Base-by-base conservation (phyloP, 2,888 invertebrate species). In the Chelonus formosanus region DNA sequence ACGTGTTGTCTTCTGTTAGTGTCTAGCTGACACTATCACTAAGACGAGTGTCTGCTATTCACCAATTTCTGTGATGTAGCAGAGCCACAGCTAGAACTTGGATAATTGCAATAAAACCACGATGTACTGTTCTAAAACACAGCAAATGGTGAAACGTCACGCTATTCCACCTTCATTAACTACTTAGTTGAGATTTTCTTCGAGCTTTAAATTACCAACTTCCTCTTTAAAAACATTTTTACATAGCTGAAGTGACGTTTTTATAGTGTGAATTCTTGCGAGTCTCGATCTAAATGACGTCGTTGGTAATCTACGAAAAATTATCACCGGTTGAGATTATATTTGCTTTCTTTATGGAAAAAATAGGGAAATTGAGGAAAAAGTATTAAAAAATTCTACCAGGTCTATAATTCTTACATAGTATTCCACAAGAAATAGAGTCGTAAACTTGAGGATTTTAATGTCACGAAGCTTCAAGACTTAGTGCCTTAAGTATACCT, bases 41-140 rank as follows among this genome's bases (percentile, higher is more conserved):
- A 6, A 40, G 4, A 6, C 1, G 40, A 40, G 40, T 40, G 40
- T 6, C 40, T 40, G 40, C 40, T 40, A 40, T 40, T 40, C 40
- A 40, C 40, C 40, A 40, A 40, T 40, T 40, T 40, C 40, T 40
- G n/a, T 8, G 52, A 31, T 34, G 34, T 10, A 10, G 3, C 31
- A 52, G 52, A 32, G 6, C 6, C 52, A 20, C 40, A 40, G 40
- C 40, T 5, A 34, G 31, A 52, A 3, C 52, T 52, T 34, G 34
- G 52, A 52, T 52, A 52, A 52, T 52, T 52, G 52, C 52, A 52
- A 52, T 52, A 52, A 52, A 52, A 52, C 52, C 34, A 32, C 34
- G 34, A 40, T 40, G 40, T 8, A 32, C 52, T 34, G 34, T 52
- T 52, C 52, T 34, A 32, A 52, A 52, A 34, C 32, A 31, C 4